Evolutionary conservation across 1,140 invertebrate species (phyloP).

Genomic region (Camponotus pennsylvanicus): DNA sequence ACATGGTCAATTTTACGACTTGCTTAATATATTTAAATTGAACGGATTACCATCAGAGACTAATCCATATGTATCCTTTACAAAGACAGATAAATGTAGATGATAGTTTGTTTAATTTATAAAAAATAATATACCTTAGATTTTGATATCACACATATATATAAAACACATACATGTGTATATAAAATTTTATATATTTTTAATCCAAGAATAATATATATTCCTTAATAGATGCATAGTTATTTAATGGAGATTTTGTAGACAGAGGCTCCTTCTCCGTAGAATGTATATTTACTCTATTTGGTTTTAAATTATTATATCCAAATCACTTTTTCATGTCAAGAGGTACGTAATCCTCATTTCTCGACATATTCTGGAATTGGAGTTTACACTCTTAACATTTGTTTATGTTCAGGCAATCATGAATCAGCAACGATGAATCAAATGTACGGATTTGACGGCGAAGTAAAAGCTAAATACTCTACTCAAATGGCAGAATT

Average conservation of each 20-base stretch:
- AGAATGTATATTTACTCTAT: constrained; percentile 99
- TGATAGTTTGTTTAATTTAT: constrained; percentile 28
- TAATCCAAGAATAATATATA: constrained; percentile 23
- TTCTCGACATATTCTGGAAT: not conserved
- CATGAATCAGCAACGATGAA: constrained; percentile 99
- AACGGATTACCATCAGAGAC: constrained; percentile 97
- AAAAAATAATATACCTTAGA: constrained; percentile 15
- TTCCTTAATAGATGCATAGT: constrained; percentile 85
- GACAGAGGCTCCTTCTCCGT: constrained; percentile 99
- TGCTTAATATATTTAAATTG: constrained; percentile 98
- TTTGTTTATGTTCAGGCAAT: constrained; percentile 90
- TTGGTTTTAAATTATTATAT: constrained; percentile 98
- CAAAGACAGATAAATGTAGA: not conserved
- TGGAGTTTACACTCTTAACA: not conserved
- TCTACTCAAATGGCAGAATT: constrained; percentile 97
- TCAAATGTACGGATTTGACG: constrained; percentile 99
- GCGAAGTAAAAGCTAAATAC: constrained; percentile 98
- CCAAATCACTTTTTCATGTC: constrained; percentile 99
- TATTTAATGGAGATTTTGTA: constrained; percentile 99
- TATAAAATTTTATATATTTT: constrained; percentile 13
- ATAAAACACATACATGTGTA: no score
- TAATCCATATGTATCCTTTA: constrained; percentile 97
- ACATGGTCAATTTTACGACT: constrained; percentile 99
- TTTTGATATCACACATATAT: not conserved
- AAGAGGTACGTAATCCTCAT: constrained; percentile 90